Evolutionary conservation across 2,888 invertebrate species (phyloP).

Genomic region (Ramazzottius varieornatus): DNA sequence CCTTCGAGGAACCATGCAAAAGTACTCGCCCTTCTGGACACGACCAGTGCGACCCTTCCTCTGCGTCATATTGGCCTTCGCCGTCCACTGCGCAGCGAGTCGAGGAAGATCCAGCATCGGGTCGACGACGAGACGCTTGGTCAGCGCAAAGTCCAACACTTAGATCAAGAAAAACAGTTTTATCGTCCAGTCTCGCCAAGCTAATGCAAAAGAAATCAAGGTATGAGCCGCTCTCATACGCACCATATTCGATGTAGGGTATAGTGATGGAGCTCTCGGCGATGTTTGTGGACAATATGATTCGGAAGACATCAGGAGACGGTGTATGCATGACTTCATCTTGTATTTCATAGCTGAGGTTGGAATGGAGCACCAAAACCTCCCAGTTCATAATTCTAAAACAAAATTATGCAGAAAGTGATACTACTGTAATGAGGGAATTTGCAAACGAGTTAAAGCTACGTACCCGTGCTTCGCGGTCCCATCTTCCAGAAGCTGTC

Average conservation of each 20-base stretch:
- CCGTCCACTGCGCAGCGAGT: not conserved
- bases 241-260: not conserved
- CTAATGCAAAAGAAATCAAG: not conserved
- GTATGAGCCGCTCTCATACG: not conserved
- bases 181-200: not conserved
- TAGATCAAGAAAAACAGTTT: not conserved
- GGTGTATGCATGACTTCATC: not conserved
- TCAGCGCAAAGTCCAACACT: not conserved
- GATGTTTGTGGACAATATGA: not conserved
- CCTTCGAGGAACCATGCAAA: not conserved
- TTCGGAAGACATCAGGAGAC: not conserved
- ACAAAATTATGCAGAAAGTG: too few relatives aligned
- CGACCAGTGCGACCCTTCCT: not conserved
- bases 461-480: not conserved
- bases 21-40: not conserved
- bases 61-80: conserved; percentile 2
- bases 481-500: not conserved
- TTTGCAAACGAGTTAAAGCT: too few relatives aligned
- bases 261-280: not conserved
- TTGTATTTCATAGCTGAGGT: not conserved
- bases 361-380: not conserved
- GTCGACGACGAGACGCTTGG: not conserved
- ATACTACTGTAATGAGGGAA: too few relatives aligned
- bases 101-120: not conserved
- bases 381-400: too few relatives aligned